These are phyloP conservation scores for Sciurus niger DNA, from an alignment of 2,113 vertebrate genomes.

Conservation along the genomic window DNA sequence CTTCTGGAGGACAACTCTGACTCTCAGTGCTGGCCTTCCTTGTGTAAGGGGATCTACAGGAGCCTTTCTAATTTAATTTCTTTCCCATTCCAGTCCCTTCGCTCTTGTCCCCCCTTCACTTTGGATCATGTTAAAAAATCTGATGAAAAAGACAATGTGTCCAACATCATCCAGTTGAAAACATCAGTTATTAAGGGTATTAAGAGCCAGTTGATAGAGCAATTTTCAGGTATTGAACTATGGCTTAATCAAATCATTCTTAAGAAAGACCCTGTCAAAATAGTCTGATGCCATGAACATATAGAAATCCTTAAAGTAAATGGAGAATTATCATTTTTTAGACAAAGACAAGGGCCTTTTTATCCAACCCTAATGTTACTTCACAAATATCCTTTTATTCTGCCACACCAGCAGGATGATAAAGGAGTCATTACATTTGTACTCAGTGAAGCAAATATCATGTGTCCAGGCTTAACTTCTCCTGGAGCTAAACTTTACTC, in stretches of 20 bases:
- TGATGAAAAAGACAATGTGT: constrained; percentile 95
- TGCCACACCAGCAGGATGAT: constrained; percentile 98
- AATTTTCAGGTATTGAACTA: constrained; percentile 97
- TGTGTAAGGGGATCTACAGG: constrained; percentile 38
- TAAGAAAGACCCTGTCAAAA: constrained; percentile 99
- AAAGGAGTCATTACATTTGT: constrained; percentile 99
- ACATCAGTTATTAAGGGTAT: constrained; percentile 99
- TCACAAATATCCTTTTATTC: constrained; percentile 99
- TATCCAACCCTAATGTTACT: constrained; percentile 97
- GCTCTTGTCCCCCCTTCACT: constrained; percentile 69
- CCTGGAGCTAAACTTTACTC: constrained; percentile 94
- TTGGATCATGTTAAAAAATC: constrained; percentile 90
- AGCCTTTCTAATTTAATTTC: constrained; percentile 72
- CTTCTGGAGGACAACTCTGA: constrained; percentile 68
- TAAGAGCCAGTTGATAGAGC: constrained; percentile 96
- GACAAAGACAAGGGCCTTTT: constrained; percentile 97
- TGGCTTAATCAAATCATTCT: constrained; percentile 99
- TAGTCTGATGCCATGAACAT: constrained; percentile 99
- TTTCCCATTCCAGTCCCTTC: constrained; percentile 62
- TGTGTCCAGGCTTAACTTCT: constrained; percentile 97
- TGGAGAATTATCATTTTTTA: constrained; percentile 97
- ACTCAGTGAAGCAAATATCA: constrained; percentile 97
- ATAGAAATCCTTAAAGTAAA: constrained; percentile 89
- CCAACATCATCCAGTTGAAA: constrained; percentile 98
- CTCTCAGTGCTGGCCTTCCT: constrained; percentile 72